Base-by-base conservation (phyloP, 2,888 invertebrate species). In the Scotopteryx bipunctaria region DNA sequence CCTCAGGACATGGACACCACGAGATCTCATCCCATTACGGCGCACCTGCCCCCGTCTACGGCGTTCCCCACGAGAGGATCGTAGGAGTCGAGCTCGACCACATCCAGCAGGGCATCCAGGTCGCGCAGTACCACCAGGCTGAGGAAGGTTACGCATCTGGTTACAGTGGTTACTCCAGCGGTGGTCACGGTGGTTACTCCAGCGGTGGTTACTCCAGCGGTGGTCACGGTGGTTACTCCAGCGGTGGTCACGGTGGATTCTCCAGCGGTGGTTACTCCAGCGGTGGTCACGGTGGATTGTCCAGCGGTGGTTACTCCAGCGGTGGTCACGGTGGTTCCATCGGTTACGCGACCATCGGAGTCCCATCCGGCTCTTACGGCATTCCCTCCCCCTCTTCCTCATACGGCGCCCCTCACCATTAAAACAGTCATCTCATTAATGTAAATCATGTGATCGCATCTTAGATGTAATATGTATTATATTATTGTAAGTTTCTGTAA, bases 21-120 rank as follows among this genome's bases (percentile, higher is more conserved):
- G 90, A 89, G 1, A 83, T 93, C 62, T 94, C 94, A 8, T 94
- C 94, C 29, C 87, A 93, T 52, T 95, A 95, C 79, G 94, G 95
- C 14, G 91, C 91, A 38, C 95, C 95, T 33, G 93, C 93, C 23
- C 91, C 94, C 3, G 91, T 91, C 32, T 94, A 94, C 80, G 95
- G 95, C 57, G 94, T 92, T 0, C 94, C 94, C 44, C 61, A 85
- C 0, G 91, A 92, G 38, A 92, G 94, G 61, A 94, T 96, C 57
- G 95, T 96, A 52, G 96, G 96, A 53, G 94, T 96, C 71, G 95
- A 96, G 81, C 92, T 96, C 54, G 96, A 95, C 73, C 95, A 95
- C 58, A 93, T 96, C 70, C 95, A 95, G 74, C 96, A 96, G 73
- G 96, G 95, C 59, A 94, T 96, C 81, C 96, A 96, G 81, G 96